Base-by-base conservation (phyloP, 2,888 invertebrate genomes). In the Drosophila ezoana region DNA sequence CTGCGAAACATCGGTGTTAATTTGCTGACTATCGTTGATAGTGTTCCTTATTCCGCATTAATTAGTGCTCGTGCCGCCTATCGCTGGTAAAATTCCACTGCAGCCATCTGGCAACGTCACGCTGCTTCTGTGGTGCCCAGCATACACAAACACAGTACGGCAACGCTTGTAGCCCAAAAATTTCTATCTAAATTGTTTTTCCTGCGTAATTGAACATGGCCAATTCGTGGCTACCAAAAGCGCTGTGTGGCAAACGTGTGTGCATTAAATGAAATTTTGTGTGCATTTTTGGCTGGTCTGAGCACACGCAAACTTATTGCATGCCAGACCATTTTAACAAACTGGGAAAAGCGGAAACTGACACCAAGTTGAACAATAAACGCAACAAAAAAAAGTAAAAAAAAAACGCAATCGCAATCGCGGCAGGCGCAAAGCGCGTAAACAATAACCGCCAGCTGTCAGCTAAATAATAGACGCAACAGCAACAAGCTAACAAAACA, bases 301-400 rank as follows among this genome's bases (percentile, higher is more conserved):
- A 56, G 51, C 62, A 62, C 35, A 49, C 44, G 33, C 33, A 98
- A 93, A 98, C 90, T 97, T 93, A 52, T 98, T 93, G 1, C 38
- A 49, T 35, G 57, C 43, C 54, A 49, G 48, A 37, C 47, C 32
- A 47, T 64, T 28, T 54, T 41, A 48, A 33, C 43, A 58, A 68
- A 28, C 8, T 28, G 40, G 18, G 38, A 65, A 47, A 11, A 18
- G 33, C 16, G 62, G 43, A 59, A 52, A 65, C 40, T 48, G 53
- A 70, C 37, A 66, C 76, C 58, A 6, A n/a, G 32, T 48, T 76
- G 49, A 66, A 54, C 44, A 53, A 60, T 57, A 64, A 60, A 40
- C 13, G 40, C 40, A 47, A 28, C 28, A 28, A 28, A 28, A 28
- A 28, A 8, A 28, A 20, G 8, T 1, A 23, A 6, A 8, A 28